These are phyloP conservation scores for Xanthostigma xanthostigma DNA, from an alignment of 2,888 invertebrate genomes.

Conservation along the genomic window DNA sequence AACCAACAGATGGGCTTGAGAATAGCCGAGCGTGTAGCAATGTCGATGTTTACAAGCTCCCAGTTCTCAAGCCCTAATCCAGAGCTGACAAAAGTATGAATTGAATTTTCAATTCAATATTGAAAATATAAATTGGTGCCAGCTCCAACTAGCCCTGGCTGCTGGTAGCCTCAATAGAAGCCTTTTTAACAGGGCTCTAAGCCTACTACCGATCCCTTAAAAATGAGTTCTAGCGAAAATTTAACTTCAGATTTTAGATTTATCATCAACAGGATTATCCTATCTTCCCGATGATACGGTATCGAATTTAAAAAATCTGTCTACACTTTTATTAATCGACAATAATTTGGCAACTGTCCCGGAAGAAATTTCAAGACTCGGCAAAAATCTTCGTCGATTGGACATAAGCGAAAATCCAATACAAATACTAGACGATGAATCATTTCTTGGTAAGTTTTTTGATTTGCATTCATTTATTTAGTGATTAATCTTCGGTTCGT, in stretches of 20 bases:
- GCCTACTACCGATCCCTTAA: too few species aligned
- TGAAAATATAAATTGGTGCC: too few species aligned
- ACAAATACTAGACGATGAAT: slow-evolving; percentile 37
- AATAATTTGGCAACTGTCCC: slow-evolving; percentile 46
- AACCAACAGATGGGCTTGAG: too few species aligned
- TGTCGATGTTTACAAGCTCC: too few species aligned
- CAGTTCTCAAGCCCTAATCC: too few species aligned
- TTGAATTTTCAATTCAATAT: too few species aligned
- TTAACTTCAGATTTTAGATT: slow-evolving; percentile 32
- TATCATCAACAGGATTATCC: slow-evolving; percentile 31
- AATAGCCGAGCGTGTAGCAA: too few species aligned
- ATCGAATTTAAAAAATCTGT: slow-evolving; percentile 32
- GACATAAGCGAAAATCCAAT: slow-evolving; percentile 47
- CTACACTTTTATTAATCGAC: slow-evolving; percentile 40
- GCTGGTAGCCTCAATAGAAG: too few species aligned
- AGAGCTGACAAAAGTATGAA: too few species aligned
- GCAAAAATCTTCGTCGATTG: slow-evolving; percentile 38
- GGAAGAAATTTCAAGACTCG: slow-evolving; percentile 34
- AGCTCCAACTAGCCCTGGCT: too few species aligned
- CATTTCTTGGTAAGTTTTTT: slow-evolving; percentile 37
- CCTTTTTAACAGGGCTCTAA: too few species aligned
- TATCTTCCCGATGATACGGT: slow-evolving; percentile 38
- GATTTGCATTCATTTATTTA: slow-evolving; percentile 1
- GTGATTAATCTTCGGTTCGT: slow-evolving; percentile 3
- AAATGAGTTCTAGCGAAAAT: too few species aligned